Percentiles rank a stretch among this genome's conserved stretches.
These are phyloP conservation scores for Drosophila colorata DNA, from an alignment of 2,888 invertebrate species.

Conservation along the genomic window DNA sequence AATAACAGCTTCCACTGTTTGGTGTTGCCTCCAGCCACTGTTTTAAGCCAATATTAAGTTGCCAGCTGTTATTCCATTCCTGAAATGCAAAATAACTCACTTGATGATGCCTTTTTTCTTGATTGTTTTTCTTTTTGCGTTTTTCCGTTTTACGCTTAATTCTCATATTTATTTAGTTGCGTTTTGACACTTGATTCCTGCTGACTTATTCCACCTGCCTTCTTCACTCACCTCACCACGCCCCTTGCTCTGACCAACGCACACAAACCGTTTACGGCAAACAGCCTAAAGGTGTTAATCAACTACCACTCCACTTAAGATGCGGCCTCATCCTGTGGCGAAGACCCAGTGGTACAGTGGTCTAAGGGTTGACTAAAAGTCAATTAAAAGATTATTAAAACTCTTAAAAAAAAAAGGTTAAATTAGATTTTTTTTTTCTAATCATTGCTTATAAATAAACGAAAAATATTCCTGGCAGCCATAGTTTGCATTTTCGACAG, in stretches of 20 bases:
- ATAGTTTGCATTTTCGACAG: too few species aligned
- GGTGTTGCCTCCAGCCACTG: background rate
- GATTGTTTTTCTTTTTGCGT: background rate
- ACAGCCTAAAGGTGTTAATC: conserved; percentile 61
- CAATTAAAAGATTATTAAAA: background rate
- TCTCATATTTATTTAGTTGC: conserved; percentile 59
- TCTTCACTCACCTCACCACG: conserved; percentile 1
- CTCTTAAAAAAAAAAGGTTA: too few species aligned
- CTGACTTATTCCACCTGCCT: conserved; percentile 21
- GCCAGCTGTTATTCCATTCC: conserved; percentile 8
- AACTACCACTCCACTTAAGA: conserved; percentile 51
- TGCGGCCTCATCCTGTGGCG: too few species aligned
- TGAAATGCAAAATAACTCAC: conserved; percentile 1
- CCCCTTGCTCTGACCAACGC: conserved; percentile 20
- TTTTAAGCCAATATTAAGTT: background rate
- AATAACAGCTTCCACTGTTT: background rate
- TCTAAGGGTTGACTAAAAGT: background rate
- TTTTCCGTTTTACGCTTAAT: conserved; percentile 38
- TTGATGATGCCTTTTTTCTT: conserved; percentile 2
- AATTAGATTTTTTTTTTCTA: too few species aligned
- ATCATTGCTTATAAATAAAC: too few species aligned
- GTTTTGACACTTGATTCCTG: conserved; percentile 60
- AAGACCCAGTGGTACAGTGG: conserved; percentile 48
- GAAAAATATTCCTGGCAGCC: too few species aligned
- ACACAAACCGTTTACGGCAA: conserved; percentile 18